A percentile compares a stretch with the other conserved stretches of the same genome.
These are phyloP conservation scores for Aleiodes testaceus DNA, from an alignment of 2,888 invertebrate genomes.

Conservation along the genomic window DNA sequence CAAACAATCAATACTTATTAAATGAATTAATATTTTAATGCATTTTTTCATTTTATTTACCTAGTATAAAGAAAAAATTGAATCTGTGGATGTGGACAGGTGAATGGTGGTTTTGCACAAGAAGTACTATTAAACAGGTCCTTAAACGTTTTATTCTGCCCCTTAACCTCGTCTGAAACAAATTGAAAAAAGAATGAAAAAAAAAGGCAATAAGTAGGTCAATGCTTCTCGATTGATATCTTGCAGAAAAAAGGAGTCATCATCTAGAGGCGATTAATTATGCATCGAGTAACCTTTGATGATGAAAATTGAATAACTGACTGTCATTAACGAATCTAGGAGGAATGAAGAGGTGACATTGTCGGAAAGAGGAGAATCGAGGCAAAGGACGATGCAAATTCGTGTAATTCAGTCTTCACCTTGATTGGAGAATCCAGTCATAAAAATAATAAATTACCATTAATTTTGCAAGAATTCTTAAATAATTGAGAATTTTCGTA, in stretches of 20 bases:
- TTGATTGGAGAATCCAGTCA: neutral
- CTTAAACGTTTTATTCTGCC: slow-evolving; percentile 74
- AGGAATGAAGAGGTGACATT: too few species aligned
- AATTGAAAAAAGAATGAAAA: slow-evolving; percentile 5
- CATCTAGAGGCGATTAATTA: too few species aligned
- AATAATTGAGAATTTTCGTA: too few species aligned
- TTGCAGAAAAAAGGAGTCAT: too few species aligned
- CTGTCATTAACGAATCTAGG: too few species aligned
- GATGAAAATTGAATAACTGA: too few species aligned
- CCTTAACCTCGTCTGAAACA: slow-evolving; percentile 60
- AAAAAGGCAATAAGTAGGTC: neutral
- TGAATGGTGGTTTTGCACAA: slow-evolving; percentile 85
- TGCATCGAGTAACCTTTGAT: too few species aligned
- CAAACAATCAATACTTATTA: neutral
- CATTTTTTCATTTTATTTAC: slow-evolving; percentile 70
- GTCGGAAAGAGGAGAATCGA: slow-evolving; percentile 22
- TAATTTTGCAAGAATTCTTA: too few species aligned
- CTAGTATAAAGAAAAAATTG: slow-evolving; percentile 88
- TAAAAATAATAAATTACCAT: too few species aligned
- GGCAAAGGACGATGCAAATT: slow-evolving; percentile 40
- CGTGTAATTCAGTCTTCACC: neutral
- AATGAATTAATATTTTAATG: slow-evolving; percentile 24
- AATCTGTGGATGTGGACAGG: slow-evolving; percentile 88
- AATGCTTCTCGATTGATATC: too few species aligned
- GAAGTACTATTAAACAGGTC: slow-evolving; percentile 87